Evolutionary conservation across 2,888 invertebrate genomes (phyloP).

Genomic region (Panorpa germanica): DNA sequence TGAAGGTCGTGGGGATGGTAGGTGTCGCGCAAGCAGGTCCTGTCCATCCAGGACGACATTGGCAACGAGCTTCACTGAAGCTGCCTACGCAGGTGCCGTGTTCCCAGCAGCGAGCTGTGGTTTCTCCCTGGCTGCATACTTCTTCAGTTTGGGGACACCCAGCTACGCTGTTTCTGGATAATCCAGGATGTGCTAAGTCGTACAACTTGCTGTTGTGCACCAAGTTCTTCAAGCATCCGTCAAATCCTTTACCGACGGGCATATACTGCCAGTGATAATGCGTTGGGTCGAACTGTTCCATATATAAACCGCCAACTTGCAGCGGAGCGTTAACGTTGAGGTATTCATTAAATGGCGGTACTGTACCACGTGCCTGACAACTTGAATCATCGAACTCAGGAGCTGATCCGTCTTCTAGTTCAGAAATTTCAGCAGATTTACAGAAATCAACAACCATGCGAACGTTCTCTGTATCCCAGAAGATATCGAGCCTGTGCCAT

Average conservation of each 20-base stretch:
- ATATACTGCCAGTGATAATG: conserved; percentile 82
- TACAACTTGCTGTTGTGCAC: conserved; percentile 92
- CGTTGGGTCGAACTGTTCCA: conserved; percentile 76
- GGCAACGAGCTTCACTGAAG: conserved; percentile 74
- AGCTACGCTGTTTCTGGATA: conserved; percentile 66
- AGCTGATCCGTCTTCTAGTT: conserved; percentile 77
- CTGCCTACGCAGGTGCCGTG: conserved; percentile 90
- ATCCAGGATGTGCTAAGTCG: conserved; percentile 84
- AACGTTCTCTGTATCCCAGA: conserved; percentile 88
- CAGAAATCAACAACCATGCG: conserved; percentile 87
- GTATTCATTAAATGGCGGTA: conserved; percentile 90
- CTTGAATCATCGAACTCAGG: conserved; percentile 76
- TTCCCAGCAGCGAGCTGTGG: conserved; percentile 75
- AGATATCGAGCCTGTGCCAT: conserved; percentile 94
- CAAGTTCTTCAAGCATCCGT: conserved; percentile 90
- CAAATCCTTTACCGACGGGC: conserved; percentile 79
- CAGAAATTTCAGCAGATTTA: conserved; percentile 71
- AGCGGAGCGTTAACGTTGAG: conserved; percentile 89
- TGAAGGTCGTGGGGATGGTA: conserved; percentile 81
- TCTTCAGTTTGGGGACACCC: conserved; percentile 92
- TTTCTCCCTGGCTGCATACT: conserved; percentile 71
- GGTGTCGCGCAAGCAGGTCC: conserved; percentile 74
- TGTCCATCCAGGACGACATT: conserved; percentile 90
- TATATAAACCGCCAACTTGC: conserved; percentile 85
- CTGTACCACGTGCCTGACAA: conserved; percentile 76